Percentiles rank a stretch among this genome's conserved stretches.
These are phyloP conservation scores for Odocoileus hemionus DNA, from an alignment of 2,113 vertebrate genomes.

Conservation along the genomic window DNA sequence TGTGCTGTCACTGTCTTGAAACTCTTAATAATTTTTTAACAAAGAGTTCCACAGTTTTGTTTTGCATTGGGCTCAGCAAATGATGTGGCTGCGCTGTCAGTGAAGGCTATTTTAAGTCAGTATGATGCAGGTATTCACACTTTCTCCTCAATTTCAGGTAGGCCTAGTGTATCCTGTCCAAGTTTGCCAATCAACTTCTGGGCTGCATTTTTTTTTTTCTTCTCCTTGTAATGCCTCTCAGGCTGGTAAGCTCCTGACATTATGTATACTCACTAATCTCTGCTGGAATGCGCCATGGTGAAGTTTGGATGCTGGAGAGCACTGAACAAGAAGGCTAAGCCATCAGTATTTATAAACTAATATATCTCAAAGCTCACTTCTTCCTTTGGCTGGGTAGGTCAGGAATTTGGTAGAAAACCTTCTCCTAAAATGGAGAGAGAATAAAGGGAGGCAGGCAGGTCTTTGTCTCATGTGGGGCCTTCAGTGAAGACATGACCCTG, in stretches of 20 bases:
- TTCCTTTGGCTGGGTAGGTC: not conserved
- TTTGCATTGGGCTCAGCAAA: not conserved
- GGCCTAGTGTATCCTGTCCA: not conserved
- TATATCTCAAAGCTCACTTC: not conserved
- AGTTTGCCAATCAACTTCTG: not conserved
- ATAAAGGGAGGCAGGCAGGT: not conserved
- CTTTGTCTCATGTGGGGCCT: not conserved
- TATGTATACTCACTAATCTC: not conserved
- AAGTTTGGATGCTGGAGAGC: not conserved
- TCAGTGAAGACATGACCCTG: not conserved
- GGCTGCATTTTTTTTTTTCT: not conserved
- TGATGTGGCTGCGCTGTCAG: not conserved
- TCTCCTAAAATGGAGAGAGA: constrained; percentile 32
- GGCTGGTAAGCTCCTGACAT: not conserved
- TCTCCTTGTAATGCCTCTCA: not conserved
- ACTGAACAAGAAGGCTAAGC: not conserved
- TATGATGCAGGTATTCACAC: not conserved
- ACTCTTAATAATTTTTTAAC: not conserved
- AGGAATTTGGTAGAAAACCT: constrained; percentile 8
- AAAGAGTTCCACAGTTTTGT: not conserved
- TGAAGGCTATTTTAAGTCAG: not conserved
- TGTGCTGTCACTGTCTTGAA: not conserved
- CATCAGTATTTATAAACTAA: not conserved
- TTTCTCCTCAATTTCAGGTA: not conserved
- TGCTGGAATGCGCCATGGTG: not conserved